These are phyloP conservation scores for Rhagophthalmus giganteus DNA, from an alignment of 2,888 invertebrate species.

Conservation along the genomic window DNA sequence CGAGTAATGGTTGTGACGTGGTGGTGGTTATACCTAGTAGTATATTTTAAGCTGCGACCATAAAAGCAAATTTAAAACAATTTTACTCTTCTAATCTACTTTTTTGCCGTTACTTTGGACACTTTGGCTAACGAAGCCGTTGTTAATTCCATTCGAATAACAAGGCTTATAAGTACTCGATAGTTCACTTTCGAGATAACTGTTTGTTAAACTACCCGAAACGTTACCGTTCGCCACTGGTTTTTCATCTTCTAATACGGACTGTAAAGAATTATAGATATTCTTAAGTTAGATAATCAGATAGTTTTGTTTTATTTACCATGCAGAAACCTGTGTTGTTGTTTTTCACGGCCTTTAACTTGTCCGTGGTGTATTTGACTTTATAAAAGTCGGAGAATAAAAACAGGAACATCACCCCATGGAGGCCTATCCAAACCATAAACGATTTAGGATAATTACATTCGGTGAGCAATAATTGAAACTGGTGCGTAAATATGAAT, in stretches of 20 bases:
- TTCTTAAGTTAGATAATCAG: background rate
- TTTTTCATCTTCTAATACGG: slow-evolving; percentile 61
- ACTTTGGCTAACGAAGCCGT: slow-evolving; percentile 60
- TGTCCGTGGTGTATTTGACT: slow-evolving; percentile 67
- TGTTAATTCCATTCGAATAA: slow-evolving; percentile 66
- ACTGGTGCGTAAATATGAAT: slow-evolving; percentile 87
- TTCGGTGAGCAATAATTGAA: slow-evolving; percentile 85
- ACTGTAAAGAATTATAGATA: slow-evolving; percentile 54
- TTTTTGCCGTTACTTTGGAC: slow-evolving; percentile 39
- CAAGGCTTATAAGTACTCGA: slow-evolving; percentile 63
- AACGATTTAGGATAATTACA: slow-evolving; percentile 90
- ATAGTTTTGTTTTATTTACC: slow-evolving; percentile 59
- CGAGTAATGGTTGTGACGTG: too few relatives aligned
- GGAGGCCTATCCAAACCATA: slow-evolving; percentile 93
- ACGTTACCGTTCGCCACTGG: slow-evolving; percentile 45
- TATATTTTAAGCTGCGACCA: background rate
- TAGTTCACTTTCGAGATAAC: slow-evolving; percentile 60
- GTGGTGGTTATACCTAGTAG: background rate
- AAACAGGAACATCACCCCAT: slow-evolving; percentile 91
- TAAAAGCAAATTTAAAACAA: background rate
- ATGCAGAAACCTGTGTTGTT: slow-evolving; percentile 64
- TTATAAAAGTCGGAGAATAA: slow-evolving; percentile 96
- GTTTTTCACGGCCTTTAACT: slow-evolving; percentile 43
- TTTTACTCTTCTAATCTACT: slow-evolving; percentile 32
- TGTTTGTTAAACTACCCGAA: slow-evolving; percentile 50